Percentiles rank a stretch among this genome's conserved stretches.
Evolutionary conservation across 2,113 vertebrate genomes (phyloP).

Genomic region (Rhizomys pruinosus): DNA sequence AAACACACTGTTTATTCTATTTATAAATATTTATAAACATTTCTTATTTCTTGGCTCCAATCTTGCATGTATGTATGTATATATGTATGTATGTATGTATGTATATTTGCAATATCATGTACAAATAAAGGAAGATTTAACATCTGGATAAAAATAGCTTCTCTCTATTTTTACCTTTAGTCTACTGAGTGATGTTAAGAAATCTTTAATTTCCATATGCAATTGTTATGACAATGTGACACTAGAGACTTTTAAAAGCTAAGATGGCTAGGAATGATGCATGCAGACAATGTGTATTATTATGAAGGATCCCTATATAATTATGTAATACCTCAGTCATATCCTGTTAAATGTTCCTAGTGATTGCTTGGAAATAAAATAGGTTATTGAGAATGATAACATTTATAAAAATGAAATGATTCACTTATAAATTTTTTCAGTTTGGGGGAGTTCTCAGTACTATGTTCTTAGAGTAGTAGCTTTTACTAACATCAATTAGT

Average conservation of each 20-base stretch:
- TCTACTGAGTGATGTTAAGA: constrained; percentile 23
- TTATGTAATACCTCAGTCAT: not conserved
- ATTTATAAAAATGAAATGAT: not conserved
- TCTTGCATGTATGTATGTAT: constrained; percentile 50
- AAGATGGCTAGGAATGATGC: not conserved
- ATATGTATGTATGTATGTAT: constrained; percentile 57
- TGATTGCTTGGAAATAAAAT: constrained; percentile 36
- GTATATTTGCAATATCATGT: constrained; percentile 65
- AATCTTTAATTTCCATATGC: constrained; percentile 53
- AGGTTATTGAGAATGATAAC: not conserved
- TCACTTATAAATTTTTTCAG: not conserved
- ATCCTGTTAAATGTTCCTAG: not conserved
- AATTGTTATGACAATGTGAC: constrained; percentile 7
- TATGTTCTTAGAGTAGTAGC: not conserved
- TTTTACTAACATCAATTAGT: not conserved
- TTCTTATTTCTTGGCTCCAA: constrained; percentile 56
- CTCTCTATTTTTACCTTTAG: constrained; percentile 28
- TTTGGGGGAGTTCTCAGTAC: not conserved
- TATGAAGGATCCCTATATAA: not conserved
- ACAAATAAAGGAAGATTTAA: constrained; percentile 44
- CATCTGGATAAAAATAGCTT: constrained; percentile 64
- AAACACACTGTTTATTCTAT: constrained; percentile 31
- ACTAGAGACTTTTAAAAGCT: not conserved
- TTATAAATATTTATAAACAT: constrained; percentile 49
- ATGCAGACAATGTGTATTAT: not conserved